These are phyloP conservation scores for Potorous gilbertii DNA, from an alignment of 2,797 vertebrate species.

Conservation along the genomic window DNA sequence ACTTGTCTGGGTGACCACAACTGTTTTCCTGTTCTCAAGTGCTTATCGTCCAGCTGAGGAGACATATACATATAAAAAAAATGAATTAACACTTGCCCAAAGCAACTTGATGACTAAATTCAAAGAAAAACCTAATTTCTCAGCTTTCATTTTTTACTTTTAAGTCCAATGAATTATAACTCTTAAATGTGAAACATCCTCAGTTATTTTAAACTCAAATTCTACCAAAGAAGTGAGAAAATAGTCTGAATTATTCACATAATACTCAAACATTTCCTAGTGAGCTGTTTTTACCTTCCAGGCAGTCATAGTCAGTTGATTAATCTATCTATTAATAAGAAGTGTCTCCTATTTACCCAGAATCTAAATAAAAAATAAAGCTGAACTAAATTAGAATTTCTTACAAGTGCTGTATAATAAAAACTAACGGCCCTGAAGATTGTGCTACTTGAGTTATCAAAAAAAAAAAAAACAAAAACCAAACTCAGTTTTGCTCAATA, in stretches of 20 bases:
- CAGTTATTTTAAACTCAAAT: conserved; percentile 28
- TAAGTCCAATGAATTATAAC: not conserved
- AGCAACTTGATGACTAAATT: not conserved
- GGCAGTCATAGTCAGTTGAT: conserved; percentile 42
- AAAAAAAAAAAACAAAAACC: not conserved
- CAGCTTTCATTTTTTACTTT: not conserved
- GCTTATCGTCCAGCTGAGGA: not conserved
- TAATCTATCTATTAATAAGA: conserved; percentile 61
- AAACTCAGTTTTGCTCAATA: not conserved
- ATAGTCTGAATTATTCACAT: not conserved
- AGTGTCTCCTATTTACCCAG: not conserved
- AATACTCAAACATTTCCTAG: not conserved
- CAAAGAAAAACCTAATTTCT: not conserved
- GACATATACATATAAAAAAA: not conserved
- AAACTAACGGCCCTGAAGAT: not conserved
- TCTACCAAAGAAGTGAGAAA: not conserved
- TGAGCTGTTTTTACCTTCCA: conserved; percentile 23
- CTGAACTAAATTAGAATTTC: not conserved
- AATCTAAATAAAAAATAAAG: not conserved
- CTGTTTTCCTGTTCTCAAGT: not conserved
- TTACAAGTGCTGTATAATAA: not conserved
- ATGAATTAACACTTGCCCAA: not conserved
- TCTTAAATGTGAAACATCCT: conserved; percentile 14
- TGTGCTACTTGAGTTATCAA: not conserved
- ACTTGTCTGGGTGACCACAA: not conserved